A percentile compares a stretch with the other conserved stretches of the same genome.
phyloP scores from a whole-genome alignment of 2,113 vertebrate genomes.

The Malaclemys terrapin region DNA sequence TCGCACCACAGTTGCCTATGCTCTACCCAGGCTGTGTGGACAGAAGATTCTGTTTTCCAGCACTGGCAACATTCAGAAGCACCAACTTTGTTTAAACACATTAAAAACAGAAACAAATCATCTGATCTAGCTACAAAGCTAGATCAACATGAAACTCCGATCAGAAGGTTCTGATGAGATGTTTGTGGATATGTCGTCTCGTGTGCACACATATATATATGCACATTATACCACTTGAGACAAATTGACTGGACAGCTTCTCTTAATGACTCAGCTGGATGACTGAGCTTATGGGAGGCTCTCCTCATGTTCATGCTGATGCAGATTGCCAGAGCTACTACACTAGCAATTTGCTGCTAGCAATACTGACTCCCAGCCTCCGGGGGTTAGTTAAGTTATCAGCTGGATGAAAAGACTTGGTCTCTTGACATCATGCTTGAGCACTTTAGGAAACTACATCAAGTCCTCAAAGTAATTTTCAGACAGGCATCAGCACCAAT shows the following conservation, averaged over 20 bases:
- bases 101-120: not conserved
- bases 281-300: not conserved
- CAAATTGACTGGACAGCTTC: not conserved
- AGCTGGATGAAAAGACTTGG: not conserved
- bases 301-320: not conserved
- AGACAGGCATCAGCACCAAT: not conserved
- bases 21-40: rapidly evolving
- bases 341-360: not conserved
- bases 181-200: not conserved
- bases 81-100: not conserved
- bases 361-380: too few relatives aligned
- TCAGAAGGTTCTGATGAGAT: not conserved
- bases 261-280: not conserved
- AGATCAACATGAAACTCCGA: not conserved
- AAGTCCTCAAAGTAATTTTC: not conserved
- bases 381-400: not conserved
- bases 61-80: not conserved
- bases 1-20: not conserved
- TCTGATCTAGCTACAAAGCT: not conserved
- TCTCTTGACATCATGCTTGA: not conserved
- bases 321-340: not conserved
- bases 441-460: not conserved
- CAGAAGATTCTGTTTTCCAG: not conserved
- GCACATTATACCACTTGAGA: not conserved
- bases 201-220: not conserved